phyloP scores from a whole-genome alignment of 2,888 invertebrate genomes.

The Caenorhabditis sp. region DNA sequence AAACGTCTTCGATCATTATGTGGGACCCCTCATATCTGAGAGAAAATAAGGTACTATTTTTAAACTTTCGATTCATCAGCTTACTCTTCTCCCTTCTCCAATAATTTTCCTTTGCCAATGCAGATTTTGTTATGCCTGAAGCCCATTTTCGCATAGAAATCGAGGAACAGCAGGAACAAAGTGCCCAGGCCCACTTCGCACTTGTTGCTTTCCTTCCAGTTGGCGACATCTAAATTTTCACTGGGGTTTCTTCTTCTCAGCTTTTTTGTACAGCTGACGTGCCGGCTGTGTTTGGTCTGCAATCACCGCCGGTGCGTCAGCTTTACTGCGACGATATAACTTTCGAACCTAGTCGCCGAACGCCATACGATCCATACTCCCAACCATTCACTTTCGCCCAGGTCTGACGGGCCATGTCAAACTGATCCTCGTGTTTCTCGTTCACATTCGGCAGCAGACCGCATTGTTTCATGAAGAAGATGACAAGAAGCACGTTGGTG shows the following conservation, averaged over 20 bases:
- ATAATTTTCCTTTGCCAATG: neutral
- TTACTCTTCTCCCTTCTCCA: too few species aligned
- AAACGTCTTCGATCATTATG: neutral
- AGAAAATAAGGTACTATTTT: neutral
- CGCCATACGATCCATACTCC: neutral
- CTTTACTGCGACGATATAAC: too few species aligned
- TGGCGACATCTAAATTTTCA: neutral
- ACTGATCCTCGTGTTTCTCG: neutral
- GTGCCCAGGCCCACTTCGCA: constrained; percentile 5
- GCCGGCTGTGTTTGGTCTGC: too few species aligned
- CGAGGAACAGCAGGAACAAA: neutral
- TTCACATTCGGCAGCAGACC: constrained; percentile 10
- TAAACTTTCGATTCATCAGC: too few species aligned
- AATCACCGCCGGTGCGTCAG: too few species aligned
- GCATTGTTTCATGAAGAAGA: constrained; percentile 38
- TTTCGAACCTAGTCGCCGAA: neutral
- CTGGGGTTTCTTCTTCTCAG: too few species aligned
- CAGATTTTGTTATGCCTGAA: neutral
- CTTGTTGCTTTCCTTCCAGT: neutral
- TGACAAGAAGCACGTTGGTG: constrained; percentile 11
- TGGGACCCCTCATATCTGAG: neutral
- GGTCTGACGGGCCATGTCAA: neutral
- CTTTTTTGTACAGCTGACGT: too few species aligned
- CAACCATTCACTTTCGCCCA: neutral
- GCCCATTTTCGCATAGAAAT: neutral